Percentiles rank a stretch among this genome's conserved stretches.
These are phyloP conservation scores for Momotus momota DNA, from an alignment of 2,797 vertebrate species.

Conservation along the genomic window DNA sequence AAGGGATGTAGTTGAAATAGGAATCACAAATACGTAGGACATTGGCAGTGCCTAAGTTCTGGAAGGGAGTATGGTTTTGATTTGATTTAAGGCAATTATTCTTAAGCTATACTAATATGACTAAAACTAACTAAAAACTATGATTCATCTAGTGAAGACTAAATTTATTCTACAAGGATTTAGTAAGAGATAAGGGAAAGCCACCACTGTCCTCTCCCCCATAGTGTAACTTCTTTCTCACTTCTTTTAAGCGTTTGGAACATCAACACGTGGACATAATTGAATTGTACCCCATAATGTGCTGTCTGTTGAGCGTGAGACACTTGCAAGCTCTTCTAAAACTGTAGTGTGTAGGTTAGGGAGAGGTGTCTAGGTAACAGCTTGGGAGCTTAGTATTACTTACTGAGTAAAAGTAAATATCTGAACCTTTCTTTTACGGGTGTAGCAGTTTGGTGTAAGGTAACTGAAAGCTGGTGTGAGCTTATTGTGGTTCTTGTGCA, in stretches of 20 bases:
- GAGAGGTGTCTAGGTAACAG: not conserved
- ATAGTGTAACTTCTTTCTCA: not conserved
- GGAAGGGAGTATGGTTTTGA: not conserved
- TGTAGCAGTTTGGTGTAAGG: not conserved
- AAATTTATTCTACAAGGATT: not conserved
- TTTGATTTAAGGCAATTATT: not conserved
- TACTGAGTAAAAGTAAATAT: not conserved
- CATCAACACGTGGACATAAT: not conserved
- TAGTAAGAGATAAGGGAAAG: not conserved
- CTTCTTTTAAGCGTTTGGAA: not conserved
- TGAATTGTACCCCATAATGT: not conserved
- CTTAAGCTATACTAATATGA: not conserved
- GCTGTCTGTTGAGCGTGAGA: not conserved
- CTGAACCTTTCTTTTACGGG: not conserved
- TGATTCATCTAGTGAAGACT: not conserved
- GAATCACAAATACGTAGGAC: not conserved
- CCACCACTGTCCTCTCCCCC: not conserved
- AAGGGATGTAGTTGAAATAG: not conserved
- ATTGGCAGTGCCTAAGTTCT: not conserved
- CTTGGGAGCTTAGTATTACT: not conserved
- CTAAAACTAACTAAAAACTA: not conserved
- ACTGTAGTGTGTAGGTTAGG: not conserved
- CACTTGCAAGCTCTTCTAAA: not conserved
- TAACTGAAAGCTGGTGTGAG: not conserved
- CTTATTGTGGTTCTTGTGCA: not conserved